A percentile compares a stretch with the other conserved stretches of the same genome.
These are phyloP conservation scores for Rhinoptilus africanus DNA, from an alignment of 2,113 vertebrate species.

Conservation along the genomic window DNA sequence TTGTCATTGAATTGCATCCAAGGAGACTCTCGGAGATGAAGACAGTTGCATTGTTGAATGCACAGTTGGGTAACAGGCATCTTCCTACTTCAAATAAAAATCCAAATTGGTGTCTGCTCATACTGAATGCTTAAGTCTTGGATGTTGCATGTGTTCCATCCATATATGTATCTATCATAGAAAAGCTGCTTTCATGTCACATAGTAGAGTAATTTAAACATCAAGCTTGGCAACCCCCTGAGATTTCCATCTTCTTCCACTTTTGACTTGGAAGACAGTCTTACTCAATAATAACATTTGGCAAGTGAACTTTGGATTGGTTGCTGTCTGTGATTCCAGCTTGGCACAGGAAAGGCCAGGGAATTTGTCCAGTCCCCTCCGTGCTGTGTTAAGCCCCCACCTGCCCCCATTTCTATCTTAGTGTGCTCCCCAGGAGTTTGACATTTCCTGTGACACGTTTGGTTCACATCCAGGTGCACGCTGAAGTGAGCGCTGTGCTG, in stretches of 20 bases:
- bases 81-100: conserved; percentile 5
- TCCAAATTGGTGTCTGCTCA: background rate
- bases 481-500: background rate
- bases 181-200: background rate
- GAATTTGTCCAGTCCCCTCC: background rate
- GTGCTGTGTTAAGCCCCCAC: background rate
- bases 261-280: background rate
- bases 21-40: conserved; percentile 31
- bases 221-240: background rate
- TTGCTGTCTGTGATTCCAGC: background rate
- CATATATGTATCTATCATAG: background rate
- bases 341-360: background rate
- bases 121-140: background rate
- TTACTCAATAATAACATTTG: background rate
- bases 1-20: conserved; percentile 42
- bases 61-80: conserved; percentile 10
- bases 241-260: background rate
- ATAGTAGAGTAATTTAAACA: background rate
- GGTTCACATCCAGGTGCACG: background rate
- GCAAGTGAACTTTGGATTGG: background rate
- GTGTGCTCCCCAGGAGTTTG: background rate
- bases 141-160: background rate
- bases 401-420: background rate
- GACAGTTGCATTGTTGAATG: conserved; percentile 22
- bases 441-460: background rate